Percentiles rank a stretch among this genome's conserved stretches.
phyloP scores from a whole-genome alignment of 1,140 invertebrate species.

The Brachionus rubens region DNA sequence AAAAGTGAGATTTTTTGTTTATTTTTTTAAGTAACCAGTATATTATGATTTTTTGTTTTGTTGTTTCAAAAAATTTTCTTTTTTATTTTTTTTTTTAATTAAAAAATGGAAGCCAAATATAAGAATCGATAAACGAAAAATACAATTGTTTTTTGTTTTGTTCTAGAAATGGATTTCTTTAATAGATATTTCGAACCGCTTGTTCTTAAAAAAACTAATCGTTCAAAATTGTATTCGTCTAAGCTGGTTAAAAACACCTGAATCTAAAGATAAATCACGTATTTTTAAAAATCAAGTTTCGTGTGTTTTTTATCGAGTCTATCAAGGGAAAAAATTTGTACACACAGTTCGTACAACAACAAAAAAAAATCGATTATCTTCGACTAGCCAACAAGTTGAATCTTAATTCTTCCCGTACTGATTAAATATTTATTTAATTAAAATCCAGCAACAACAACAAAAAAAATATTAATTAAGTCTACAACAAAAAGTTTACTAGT shows the following conservation, averaged over 20 bases:
- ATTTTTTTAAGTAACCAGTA: slow-evolving; percentile 26
- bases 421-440: slow-evolving; percentile 44
- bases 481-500: not conserved
- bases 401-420: slow-evolving; percentile 12
- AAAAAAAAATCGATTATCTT: slow-evolving; percentile 21
- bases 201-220: too few relatives aligned
- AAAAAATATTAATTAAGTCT: slow-evolving; percentile 39
- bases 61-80: too few relatives aligned
- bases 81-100: not conserved
- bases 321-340: not conserved
- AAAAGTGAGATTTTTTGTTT: not conserved
- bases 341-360: not conserved
- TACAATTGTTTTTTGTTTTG: not conserved
- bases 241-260: not conserved
- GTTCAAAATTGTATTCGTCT: not conserved
- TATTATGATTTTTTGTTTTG: not conserved
- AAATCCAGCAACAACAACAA: too few relatives aligned
- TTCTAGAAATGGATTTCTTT: not conserved
- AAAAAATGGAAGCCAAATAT: slow-evolving; percentile 38
- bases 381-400: not conserved
- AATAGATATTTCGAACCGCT: not conserved
- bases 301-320: not conserved
- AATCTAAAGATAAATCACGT: not conserved
- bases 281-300: not conserved
- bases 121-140: not conserved